Conservation (phyloP, 2,797 vertebrate genomes). For the Astyanax mexicanus region DNA sequence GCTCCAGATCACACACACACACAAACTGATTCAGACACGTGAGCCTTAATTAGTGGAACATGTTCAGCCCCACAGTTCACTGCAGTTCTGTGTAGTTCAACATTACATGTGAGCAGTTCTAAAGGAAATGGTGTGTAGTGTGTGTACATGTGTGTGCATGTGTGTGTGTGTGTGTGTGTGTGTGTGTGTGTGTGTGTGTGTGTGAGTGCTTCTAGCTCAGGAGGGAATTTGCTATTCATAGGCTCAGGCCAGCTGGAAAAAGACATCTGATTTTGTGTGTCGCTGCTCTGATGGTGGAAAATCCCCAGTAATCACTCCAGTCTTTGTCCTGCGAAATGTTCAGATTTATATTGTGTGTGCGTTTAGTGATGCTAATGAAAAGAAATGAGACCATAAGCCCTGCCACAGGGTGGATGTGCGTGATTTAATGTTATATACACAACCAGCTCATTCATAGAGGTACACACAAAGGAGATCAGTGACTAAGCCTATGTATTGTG, state of each 20-base stretch:
- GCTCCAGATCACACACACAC: background rate
- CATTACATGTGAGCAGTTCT: background rate
- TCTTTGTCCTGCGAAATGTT: constrained; percentile 50
- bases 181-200: constrained; percentile 1
- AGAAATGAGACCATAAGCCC: background rate
- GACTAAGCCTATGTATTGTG: too few species aligned
- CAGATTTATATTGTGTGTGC: background rate
- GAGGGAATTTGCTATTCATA: constrained; percentile 68
- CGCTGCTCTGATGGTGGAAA: constrained; percentile 68
- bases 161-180: constrained; percentile 10
- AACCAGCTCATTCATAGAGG: background rate
- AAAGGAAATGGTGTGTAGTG: constrained; percentile 16
- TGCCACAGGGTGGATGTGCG: background rate
- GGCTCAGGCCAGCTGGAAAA: constrained; percentile 68
- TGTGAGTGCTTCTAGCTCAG: constrained; percentile 39
- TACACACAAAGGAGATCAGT: background rate
- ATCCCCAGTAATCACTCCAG: constrained; percentile 63
- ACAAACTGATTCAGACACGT: background rate
- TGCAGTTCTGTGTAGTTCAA: background rate
- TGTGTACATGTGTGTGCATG: too few species aligned
- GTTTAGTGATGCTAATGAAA: background rate
- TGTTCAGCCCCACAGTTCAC: background rate
- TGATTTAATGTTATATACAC: background rate
- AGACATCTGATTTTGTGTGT: constrained; percentile 69
- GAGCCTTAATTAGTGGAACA: constrained; percentile 16